These are phyloP conservation scores for Mesitornis unicolor DNA, from an alignment of 2,113 vertebrate species.

Conservation along the genomic window DNA sequence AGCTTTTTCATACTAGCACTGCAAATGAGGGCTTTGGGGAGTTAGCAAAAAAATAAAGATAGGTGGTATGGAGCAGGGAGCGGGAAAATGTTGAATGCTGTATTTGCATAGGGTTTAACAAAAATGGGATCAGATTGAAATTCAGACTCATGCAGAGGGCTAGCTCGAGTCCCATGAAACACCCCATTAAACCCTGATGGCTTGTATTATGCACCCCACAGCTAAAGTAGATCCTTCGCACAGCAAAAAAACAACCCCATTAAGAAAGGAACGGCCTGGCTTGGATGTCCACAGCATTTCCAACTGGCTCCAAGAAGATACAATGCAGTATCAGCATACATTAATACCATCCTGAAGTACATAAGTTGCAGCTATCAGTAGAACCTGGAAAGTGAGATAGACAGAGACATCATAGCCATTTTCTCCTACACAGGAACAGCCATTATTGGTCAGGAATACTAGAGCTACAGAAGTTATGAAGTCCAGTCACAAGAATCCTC, in stretches of 20 bases:
- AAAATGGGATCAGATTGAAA: background rate
- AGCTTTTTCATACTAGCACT: conserved; percentile 27
- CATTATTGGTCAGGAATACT: background rate
- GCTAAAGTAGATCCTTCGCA: background rate
- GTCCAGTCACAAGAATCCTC: background rate
- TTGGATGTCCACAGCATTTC: background rate
- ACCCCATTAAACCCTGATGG: background rate
- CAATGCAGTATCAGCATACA: background rate
- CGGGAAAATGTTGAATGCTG: background rate
- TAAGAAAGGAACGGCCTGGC: background rate
- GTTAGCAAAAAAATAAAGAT: conserved; percentile 1
- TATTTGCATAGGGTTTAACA: conserved; percentile 16
- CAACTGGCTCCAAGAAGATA: background rate
- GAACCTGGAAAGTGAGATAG: background rate
- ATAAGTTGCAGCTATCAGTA: background rate
- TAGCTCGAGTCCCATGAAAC: background rate
- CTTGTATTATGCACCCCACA: background rate
- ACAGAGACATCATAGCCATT: background rate
- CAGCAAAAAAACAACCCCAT: background rate
- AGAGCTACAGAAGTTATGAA: background rate
- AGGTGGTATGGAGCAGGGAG: background rate
- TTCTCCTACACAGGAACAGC: background rate
- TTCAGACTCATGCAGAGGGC: background rate
- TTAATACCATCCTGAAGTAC: background rate
- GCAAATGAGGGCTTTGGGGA: conserved; percentile 60